Conservation (phyloP, 1,140 invertebrate genomes). For the Drosophila mayri region DNA sequence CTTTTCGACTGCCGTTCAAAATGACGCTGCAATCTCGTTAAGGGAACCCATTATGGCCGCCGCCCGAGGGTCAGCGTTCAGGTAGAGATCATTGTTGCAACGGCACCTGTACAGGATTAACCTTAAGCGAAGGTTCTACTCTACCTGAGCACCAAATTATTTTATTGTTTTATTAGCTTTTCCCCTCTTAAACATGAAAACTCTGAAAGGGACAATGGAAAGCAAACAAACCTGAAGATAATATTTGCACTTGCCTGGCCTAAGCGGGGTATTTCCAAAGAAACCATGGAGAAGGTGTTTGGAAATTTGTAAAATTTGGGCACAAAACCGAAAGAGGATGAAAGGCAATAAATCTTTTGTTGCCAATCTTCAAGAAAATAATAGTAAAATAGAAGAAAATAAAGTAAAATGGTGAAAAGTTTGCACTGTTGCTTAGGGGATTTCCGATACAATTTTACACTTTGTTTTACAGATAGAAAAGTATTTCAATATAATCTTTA, state of each 20-base stretch:
- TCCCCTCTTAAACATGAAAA: conserved; percentile 14
- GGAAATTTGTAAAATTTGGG: conserved; percentile 13
- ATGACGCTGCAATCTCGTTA: conserved; percentile 76
- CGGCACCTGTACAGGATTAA: conserved; percentile 79
- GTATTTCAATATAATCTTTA: neutral
- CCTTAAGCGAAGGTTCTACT: conserved; percentile 28
- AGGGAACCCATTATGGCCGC: conserved; percentile 48
- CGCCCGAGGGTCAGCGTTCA: conserved; percentile 37
- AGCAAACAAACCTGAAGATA: conserved; percentile 38
- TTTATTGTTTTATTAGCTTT: conserved; percentile 79
- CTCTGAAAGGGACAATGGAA: conserved; percentile 18
- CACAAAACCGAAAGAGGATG: neutral
- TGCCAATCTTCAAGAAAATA: neutral
- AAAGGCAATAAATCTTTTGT: conserved; percentile 15
- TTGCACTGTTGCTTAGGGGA: neutral
- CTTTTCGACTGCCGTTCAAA: conserved; percentile 29
- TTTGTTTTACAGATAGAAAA: neutral
- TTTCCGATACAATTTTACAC: neutral
- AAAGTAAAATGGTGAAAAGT: neutral
- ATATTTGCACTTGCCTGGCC: conserved; percentile 31
- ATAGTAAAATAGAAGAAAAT: neutral
- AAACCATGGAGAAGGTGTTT: neutral
- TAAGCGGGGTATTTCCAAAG: conserved; percentile 27
- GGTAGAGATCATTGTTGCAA: conserved; percentile 48
- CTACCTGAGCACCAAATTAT: conserved; percentile 63